Percentiles rank a stretch among this genome's conserved stretches.
Conservation (phyloP, 2,797 vertebrate genomes). For the Megalops cyprinoides region DNA sequence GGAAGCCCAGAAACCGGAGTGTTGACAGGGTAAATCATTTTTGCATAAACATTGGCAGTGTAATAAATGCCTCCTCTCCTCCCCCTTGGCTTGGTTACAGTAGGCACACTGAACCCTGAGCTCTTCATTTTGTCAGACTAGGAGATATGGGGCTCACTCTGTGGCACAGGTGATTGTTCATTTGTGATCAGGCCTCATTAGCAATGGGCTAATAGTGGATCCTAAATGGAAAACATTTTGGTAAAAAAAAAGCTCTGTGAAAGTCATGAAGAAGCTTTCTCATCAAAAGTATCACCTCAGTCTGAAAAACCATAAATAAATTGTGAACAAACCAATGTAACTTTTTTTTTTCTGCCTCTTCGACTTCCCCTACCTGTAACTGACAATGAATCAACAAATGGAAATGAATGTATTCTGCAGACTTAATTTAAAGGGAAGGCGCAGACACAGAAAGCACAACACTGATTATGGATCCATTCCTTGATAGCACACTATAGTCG, state of each 20-base stretch:
- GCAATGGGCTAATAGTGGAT: not conserved
- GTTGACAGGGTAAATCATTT: slow-evolving; percentile 49
- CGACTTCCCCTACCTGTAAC: not conserved
- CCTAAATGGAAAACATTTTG: not conserved
- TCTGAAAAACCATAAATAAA: too few relatives aligned
- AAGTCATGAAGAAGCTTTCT: too few relatives aligned
- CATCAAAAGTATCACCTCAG: too few relatives aligned
- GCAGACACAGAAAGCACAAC: not conserved
- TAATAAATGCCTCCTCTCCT: slow-evolving; percentile 56
- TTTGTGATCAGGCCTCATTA: not conserved
- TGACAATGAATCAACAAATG: not conserved
- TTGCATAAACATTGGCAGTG: slow-evolving; percentile 64
- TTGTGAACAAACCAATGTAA: too few relatives aligned
- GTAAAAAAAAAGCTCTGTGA: too few relatives aligned
- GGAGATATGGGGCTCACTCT: slow-evolving; percentile 12
- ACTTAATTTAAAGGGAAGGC: not conserved
- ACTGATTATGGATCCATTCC: not conserved
- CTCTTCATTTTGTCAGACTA: slow-evolving; percentile 27
- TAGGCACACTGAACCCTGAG: slow-evolving; percentile 8
- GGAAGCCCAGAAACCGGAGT: slow-evolving; percentile 18
- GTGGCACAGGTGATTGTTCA: not conserved
- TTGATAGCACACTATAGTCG: not conserved
- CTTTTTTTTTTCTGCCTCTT: too few relatives aligned
- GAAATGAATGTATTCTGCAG: not conserved
- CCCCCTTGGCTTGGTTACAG: slow-evolving; percentile 65